Evolutionary conservation across 1,140 invertebrate genomes (phyloP).

Genomic region (Popillia japonica): DNA sequence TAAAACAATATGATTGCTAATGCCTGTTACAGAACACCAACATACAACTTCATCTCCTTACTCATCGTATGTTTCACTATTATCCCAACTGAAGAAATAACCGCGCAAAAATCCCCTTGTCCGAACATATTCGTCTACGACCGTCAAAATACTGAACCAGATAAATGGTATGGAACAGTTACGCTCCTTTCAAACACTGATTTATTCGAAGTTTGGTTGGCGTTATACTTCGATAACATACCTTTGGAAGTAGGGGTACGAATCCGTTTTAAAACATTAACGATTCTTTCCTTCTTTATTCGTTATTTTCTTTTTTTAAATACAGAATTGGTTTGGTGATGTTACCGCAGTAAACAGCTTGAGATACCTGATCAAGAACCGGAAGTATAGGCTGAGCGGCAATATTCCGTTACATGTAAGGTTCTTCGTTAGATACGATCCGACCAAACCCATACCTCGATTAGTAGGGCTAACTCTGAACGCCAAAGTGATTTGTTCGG

Average conservation of each 20-base stretch:
- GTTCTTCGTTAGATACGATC: slow-evolving; percentile 56
- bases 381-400: slow-evolving; percentile 50
- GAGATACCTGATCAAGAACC: slow-evolving; percentile 55
- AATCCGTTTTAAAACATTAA: not conserved
- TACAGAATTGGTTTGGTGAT: slow-evolving; percentile 60
- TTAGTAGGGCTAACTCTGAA: slow-evolving; percentile 52
- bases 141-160: slow-evolving; percentile 51
- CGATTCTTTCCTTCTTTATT: no score
- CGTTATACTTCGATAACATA: slow-evolving; percentile 49
- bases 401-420: slow-evolving; percentile 49
- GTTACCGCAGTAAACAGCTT: slow-evolving; percentile 52
- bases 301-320: not conserved
- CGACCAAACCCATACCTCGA: slow-evolving; percentile 48
- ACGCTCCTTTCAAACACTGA: slow-evolving; percentile 46
- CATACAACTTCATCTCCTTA: not conserved
- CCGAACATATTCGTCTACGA: slow-evolving; percentile 61
- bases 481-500: slow-evolving; percentile 48
- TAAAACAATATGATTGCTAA: no score
- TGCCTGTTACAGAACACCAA: not conserved
- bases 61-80: not conserved
- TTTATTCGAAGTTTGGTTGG: slow-evolving; percentile 52
- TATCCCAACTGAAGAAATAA: not conserved
- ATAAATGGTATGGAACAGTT: slow-evolving; percentile 57
- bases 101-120: slow-evolving; percentile 56
- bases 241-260: slow-evolving; percentile 53